Percentiles rank a stretch among this genome's conserved stretches.
Conservation (phyloP, 2,797 vertebrate genomes). For the Furcifer pardalis region DNA sequence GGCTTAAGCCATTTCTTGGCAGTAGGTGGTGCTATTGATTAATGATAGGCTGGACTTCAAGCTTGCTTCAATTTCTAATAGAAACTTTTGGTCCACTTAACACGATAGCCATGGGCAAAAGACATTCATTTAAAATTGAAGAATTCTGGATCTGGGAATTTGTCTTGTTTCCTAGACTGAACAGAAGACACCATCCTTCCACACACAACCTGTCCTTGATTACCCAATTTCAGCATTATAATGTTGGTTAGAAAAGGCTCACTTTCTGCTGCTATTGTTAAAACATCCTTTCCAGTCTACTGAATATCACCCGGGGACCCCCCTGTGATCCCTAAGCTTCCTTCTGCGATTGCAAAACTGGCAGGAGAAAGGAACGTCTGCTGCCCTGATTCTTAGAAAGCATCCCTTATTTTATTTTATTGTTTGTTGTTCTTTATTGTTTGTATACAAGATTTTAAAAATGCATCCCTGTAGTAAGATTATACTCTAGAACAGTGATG, state of each 20-base stretch:
- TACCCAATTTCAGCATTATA: not conserved
- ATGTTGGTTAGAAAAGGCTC: no score
- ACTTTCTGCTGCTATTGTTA: not conserved
- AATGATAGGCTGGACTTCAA: not conserved
- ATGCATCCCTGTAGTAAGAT: no score
- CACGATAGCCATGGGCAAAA: not conserved
- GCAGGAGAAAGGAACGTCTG: not conserved
- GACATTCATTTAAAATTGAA: not conserved
- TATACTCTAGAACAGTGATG: no score
- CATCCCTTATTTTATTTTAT: no score
- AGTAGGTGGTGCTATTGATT: slow-evolving; percentile 3
- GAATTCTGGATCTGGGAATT: not conserved
- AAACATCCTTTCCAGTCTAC: not conserved
- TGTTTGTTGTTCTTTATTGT: no score
- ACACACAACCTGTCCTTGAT: not conserved
- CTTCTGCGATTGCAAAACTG: not conserved
- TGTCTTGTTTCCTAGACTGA: not conserved
- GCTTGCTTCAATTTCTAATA: not conserved
- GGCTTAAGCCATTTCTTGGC: not conserved
- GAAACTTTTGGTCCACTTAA: not conserved
- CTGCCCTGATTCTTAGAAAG: not conserved
- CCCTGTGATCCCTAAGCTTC: not conserved
- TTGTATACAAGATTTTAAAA: no score
- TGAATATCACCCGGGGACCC: not conserved
- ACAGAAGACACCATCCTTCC: not conserved